Evolutionary conservation across 2,797 vertebrate species (phyloP), one percentile per base, ranked within the genome.

Genomic region (Stomatorhinus walkeri): DNA sequence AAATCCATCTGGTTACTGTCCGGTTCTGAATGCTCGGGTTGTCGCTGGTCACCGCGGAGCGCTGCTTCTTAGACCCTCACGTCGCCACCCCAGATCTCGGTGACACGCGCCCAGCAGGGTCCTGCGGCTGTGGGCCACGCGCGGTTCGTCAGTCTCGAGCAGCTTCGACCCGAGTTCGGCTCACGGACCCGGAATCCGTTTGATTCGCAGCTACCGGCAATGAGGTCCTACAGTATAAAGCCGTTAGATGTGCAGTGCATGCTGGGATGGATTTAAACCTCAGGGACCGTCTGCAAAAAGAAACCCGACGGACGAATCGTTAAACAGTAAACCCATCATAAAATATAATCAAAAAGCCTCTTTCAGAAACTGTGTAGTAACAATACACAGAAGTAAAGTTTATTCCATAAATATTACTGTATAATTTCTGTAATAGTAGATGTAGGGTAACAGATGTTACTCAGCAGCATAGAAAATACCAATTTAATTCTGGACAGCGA

Each of bases 181-280:
- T 90, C 89, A 85, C 89, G 51, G 89, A 89, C 32, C 64, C 87
- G 91, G 59, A 19, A 49, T 36, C 8, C 90, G 91, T 91, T 87
- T 89, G 89, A 90, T 90, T 87, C 4, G 87, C 89, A 49, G 88
- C 51, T 84, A 83, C 89, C 88, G 88, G 87, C 94, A 96, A 94
- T 95, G 94, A 93, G 84, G 91, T 89, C 92, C 24, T 51, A 92
- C 90, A 88, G 91, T 36, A 59, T 91, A 91, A 94, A 95, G 95
- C 96, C 96, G 96, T 96, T 97, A 95, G 93, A 92, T 93, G 93
- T 94, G 96, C 95, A 91, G 93, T 93, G 96, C 94, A 96, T 95
- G 96, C 95, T 94, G 96, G 96, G 96, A 96, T 92, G 87, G 93
- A 93, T 94, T 91, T 85, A 72, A 90, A 90, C 88, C 36, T 19